Percentiles rank a stretch among this genome's conserved stretches.
Conservation (phyloP, 2,888 invertebrate species). For the Timema cristinae region DNA sequence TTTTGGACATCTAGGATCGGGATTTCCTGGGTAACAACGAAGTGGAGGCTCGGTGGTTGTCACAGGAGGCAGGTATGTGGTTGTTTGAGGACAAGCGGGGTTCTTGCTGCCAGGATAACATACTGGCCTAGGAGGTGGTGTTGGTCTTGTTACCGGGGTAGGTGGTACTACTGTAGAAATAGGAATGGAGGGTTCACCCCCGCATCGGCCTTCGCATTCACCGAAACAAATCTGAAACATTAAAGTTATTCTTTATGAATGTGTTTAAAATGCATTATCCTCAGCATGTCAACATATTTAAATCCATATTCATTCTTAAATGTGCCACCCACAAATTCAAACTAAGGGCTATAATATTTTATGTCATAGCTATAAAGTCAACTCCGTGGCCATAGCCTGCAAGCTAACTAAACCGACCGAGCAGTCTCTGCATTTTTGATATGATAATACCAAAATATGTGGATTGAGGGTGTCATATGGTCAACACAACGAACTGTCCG, state of each 20-base stretch:
- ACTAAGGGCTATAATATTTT: no score
- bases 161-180: constrained; percentile 25
- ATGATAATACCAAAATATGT: no score
- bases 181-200: constrained; percentile 19
- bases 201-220: constrained; percentile 37
- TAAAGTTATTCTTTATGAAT: not conserved
- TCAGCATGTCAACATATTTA: not conserved
- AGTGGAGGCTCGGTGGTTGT: constrained; percentile 31
- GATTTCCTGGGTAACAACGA: constrained; percentile 39
- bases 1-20: constrained; percentile 37
- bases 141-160: constrained; percentile 21
- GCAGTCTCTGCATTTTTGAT: no score
- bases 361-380: no score
- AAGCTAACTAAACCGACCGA: no score
- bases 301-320: not conserved
- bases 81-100: constrained; percentile 39
- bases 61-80: constrained; percentile 15
- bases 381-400: no score
- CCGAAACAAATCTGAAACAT: constrained; percentile 37
- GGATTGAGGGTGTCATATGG: no score
- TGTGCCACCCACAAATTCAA: no score
- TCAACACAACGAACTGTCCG: no score
- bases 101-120: constrained; percentile 35
- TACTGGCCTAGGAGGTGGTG: constrained; percentile 17
- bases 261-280: not conserved